Evolutionary conservation across 1,140 invertebrate genomes (phyloP), one percentile per base, ranked within the genome.

Genomic region (Polypedilum vanderplanki): DNA sequence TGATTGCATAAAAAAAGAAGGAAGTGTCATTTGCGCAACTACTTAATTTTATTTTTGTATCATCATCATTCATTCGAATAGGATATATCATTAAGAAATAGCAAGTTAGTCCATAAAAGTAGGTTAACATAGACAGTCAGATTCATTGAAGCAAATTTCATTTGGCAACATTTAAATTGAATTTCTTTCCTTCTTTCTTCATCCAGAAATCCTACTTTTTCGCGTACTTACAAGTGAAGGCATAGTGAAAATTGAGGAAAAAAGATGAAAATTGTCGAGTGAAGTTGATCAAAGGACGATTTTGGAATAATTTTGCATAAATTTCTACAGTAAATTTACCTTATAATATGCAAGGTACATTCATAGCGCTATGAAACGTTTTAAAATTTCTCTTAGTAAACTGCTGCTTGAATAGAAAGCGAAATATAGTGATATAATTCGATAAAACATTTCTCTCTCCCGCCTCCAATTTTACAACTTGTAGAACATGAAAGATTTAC

Each of bases 161-260:
- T 70, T 70, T 70, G 65, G 65, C 65, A 70, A 70, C 15, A 70
- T 70, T 18, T 20, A 70, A 70, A 70, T 70, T 70, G 65, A 70
- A 70, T 70, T 70, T 20, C 65, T 10, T 57, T 57, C n/a, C 46
- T n/a, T 57, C 12, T 3, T 46, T 46, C 8, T 12, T 12, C 15
- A 46, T 67, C 64, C 64, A 57, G n/a, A 20, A 70, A 22, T 18
- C 65, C 46, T 15, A 57, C 46, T 57, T 57, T 57, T 57, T n/a
- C 12, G n/a, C 12, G 46, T 57, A n/a, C n/a, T n/a, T n/a, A n/a
- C n/a, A n/a, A n/a, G n/a, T n/a, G 46, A 57, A 12, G 46, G 12
- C 46, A 57, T 12, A n/a, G n/a, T 57, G 46, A 15, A 15, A 9
- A 57, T 12, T 8, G 12, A n/a, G 46, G 15, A 57, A 57, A 57